Conservation (phyloP, 2,888 invertebrate species). For the Leucoma salicis region DNA sequence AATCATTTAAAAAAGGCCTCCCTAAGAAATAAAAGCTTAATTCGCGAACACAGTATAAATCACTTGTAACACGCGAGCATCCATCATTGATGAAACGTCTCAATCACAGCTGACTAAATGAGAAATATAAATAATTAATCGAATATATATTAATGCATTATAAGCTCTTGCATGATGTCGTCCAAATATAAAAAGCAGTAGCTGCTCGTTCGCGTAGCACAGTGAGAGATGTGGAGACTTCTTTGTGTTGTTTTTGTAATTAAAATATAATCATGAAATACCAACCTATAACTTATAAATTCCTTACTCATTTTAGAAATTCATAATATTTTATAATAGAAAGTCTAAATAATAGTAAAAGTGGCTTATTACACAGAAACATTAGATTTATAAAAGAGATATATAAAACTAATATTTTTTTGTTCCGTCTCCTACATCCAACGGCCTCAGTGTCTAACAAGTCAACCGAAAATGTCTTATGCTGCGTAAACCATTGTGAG, state of each 20-base stretch:
- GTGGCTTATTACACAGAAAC: too few species aligned
- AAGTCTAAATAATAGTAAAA: too few species aligned
- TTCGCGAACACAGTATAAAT: conserved; percentile 23
- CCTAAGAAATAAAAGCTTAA: conserved; percentile 16
- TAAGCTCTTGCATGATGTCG: conserved; percentile 62
- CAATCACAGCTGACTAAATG: conserved; percentile 59
- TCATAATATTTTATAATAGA: too few species aligned
- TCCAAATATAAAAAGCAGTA: conserved; percentile 67
- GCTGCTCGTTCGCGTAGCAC: conserved; percentile 62
- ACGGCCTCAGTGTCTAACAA: too few species aligned
- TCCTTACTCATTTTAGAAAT: too few species aligned
- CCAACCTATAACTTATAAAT: too few species aligned
- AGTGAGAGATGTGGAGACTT: conserved; percentile 60
- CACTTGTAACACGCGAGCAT: conserved; percentile 30
- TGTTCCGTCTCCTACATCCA: too few species aligned
- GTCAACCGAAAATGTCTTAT: too few species aligned
- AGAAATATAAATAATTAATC: conserved; percentile 63
- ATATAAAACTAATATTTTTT: too few species aligned
- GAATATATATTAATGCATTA: conserved; percentile 60
- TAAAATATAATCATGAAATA: too few species aligned
- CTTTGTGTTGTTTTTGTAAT: conserved; percentile 40
- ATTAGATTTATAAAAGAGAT: too few species aligned
- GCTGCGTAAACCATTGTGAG: too few species aligned
- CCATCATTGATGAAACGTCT: conserved; percentile 57
- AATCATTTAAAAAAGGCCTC: conserved; percentile 2